These are phyloP conservation scores for Saccopteryx bilineata DNA, from an alignment of 2,113 vertebrate genomes.

Conservation along the genomic window DNA sequence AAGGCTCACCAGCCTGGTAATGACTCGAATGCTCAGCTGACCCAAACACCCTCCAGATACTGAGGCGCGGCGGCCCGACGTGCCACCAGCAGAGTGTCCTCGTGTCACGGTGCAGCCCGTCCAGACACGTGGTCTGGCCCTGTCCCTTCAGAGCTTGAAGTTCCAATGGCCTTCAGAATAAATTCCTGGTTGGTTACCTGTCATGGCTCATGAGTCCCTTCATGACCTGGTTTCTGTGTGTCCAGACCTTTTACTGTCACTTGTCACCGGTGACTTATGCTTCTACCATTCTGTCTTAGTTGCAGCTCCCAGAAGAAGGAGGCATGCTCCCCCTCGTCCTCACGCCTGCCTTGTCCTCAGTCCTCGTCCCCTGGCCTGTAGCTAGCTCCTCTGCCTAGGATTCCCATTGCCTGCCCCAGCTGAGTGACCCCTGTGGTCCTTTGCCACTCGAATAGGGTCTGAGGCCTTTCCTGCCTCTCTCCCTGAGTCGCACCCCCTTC, in stretches of 20 bases:
- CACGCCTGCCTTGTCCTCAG: not conserved
- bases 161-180: not conserved
- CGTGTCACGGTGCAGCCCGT: not conserved
- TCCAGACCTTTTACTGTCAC: not conserved
- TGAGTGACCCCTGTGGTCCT: not conserved
- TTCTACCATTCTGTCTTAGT: not conserved
- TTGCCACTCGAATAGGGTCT: not conserved
- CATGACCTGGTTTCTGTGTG: not conserved
- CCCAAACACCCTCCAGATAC: not conserved
- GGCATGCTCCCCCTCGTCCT: not conserved
- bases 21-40: not conserved
- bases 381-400: not conserved
- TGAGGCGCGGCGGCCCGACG: not conserved
- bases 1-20: not conserved
- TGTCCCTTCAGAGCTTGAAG: not conserved
- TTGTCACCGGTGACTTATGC: not conserved
- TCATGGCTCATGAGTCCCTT: too few relatives aligned
- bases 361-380: not conserved
- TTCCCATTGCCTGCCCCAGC: not conserved
- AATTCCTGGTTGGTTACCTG: not conserved
- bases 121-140: not conserved
- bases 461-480: not conserved
- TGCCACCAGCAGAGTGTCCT: not conserved
- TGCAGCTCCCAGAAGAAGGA: not conserved
- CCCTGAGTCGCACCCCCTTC: not conserved